Conservation (phyloP, 1,140 invertebrate species). For the Drosophila pruinosa region DNA sequence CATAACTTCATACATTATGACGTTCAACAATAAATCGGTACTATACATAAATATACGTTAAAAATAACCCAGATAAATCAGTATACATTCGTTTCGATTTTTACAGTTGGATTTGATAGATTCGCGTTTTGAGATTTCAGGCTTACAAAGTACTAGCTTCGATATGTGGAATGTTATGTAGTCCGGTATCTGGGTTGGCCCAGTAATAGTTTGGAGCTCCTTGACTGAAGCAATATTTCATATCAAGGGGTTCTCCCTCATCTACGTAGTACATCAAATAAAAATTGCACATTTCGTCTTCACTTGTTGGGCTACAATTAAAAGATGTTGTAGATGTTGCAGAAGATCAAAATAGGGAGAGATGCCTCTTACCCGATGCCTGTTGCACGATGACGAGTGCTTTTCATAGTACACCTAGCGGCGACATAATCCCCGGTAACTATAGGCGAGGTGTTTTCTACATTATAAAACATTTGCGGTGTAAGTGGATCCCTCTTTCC, state of each 20-base stretch:
- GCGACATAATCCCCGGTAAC: conserved; percentile 90
- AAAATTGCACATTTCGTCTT: conserved; percentile 99
- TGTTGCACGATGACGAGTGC: conserved; percentile 86
- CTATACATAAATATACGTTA: conserved; percentile 27
- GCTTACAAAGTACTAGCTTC: conserved; percentile 86
- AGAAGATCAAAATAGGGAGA: background rate
- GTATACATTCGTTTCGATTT: conserved; percentile 63
- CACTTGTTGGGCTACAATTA: conserved; percentile 88
- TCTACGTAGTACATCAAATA: conserved; percentile 99
- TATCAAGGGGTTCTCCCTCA: conserved; percentile 89
- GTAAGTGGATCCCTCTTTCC: conserved; percentile 96
- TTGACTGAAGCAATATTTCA: conserved; percentile 93
- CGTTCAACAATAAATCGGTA: conserved; percentile 53
- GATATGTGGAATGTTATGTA: conserved; percentile 91
- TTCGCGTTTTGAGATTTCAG: background rate
- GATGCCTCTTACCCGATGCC: conserved; percentile 90
- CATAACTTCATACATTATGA: conserved; percentile 56
- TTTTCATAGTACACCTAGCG: conserved; percentile 96
- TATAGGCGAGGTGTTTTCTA: conserved; percentile 86
- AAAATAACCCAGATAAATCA: conserved; percentile 62
- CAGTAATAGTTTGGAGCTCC: conserved; percentile 94
- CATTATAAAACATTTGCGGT: conserved; percentile 98
- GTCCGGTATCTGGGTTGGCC: conserved; percentile 85
- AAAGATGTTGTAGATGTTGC: background rate
- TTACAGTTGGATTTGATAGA: conserved; percentile 14